These are phyloP conservation scores for Natrix natrix DNA, from an alignment of 2,797 vertebrate species.

Conservation along the genomic window DNA sequence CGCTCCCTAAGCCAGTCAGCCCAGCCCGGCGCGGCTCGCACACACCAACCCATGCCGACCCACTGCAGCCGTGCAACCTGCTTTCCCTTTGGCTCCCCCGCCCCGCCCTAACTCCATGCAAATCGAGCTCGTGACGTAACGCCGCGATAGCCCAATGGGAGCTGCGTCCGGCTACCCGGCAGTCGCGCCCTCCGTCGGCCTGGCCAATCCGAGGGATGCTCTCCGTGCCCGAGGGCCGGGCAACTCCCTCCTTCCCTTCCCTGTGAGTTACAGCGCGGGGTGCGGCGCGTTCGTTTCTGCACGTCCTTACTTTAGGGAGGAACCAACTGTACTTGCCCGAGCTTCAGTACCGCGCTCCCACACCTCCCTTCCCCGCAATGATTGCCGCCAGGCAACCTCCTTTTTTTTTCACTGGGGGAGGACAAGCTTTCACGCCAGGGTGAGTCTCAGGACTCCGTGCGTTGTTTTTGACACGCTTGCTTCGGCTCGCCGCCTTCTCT, in stretches of 20 bases:
- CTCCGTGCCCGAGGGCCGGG: background rate
- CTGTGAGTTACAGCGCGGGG: conserved; percentile 70
- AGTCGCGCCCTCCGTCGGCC: conserved; percentile 44
- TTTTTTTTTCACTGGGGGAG: background rate
- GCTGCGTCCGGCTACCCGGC: rapidly evolving
- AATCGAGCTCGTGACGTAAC: conserved; percentile 56
- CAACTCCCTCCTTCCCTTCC: background rate
- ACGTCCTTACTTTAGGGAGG: conserved; percentile 89
- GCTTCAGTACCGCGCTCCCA: background rate
- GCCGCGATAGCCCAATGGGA: conserved; percentile 64
- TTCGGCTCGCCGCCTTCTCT: background rate
- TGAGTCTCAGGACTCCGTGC: background rate
- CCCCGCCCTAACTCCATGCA: conserved; percentile 62
- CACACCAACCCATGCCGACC: conserved; percentile 69
- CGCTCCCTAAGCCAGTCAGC: background rate
- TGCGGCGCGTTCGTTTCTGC: conserved; percentile 94
- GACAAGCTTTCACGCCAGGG: background rate
- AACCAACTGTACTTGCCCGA: conserved; percentile 74
- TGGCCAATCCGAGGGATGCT: conserved; percentile 56
- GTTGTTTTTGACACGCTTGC: background rate
- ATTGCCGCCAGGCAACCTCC: background rate
- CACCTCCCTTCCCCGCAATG: conserved; percentile 16
- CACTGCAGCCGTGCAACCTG: conserved; percentile 6
- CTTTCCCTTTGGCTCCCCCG: background rate
- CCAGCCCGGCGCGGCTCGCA: conserved; percentile 65